Percentiles rank a stretch among this genome's conserved stretches.
These are phyloP conservation scores for Stratiomys singularior DNA, from an alignment of 2,888 invertebrate genomes.

Conservation along the genomic window DNA sequence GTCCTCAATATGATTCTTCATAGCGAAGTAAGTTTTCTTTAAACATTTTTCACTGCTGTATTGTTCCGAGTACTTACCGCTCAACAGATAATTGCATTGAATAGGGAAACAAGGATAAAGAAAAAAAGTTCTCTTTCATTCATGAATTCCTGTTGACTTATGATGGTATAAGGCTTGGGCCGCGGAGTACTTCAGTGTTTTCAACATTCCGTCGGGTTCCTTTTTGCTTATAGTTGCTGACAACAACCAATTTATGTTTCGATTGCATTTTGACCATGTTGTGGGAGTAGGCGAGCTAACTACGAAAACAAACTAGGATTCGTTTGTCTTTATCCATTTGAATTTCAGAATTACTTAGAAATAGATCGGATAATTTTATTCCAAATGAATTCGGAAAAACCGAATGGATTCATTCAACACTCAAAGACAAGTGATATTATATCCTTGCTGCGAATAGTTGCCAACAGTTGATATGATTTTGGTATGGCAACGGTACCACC, in stretches of 20 bases:
- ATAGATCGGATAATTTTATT: neutral
- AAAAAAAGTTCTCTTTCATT: too few relatives aligned
- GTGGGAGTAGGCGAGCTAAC: too few relatives aligned
- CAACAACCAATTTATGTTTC: too few relatives aligned
- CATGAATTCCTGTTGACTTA: too few relatives aligned
- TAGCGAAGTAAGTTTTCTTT: neutral
- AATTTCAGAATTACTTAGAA: too few relatives aligned
- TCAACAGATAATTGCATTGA: slow-evolving; percentile 1
- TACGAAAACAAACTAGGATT: too few relatives aligned
- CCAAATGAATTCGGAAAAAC: neutral
- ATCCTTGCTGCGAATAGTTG: neutral
- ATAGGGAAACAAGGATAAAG: neutral
- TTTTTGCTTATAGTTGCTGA: too few relatives aligned
- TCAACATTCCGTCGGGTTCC: too few relatives aligned
- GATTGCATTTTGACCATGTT: too few relatives aligned
- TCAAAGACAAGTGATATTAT: neutral
- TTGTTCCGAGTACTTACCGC: neutral
- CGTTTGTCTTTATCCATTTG: too few relatives aligned
- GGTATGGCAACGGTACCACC: neutral
- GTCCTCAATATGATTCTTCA: slow-evolving; percentile 1
- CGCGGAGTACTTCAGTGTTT: too few relatives aligned
- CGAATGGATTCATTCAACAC: neutral
- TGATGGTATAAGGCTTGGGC: too few relatives aligned
- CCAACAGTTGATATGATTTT: neutral
- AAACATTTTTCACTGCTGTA: neutral